Conservation (phyloP, 2,113 vertebrate genomes). For the Balaeniceps rex region DNA sequence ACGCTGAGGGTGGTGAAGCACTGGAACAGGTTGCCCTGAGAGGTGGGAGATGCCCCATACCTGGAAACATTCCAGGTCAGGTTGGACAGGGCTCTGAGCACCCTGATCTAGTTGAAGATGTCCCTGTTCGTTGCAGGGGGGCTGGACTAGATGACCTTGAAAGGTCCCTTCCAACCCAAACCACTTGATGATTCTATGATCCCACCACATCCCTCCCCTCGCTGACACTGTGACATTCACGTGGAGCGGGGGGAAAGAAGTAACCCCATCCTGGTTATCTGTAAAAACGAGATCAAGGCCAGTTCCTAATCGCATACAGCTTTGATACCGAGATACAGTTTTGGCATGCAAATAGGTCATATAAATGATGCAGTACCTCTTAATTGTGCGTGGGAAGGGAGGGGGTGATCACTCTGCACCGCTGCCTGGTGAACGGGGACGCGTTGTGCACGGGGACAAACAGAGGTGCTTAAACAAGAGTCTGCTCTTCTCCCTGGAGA, state of each 20-base stretch:
- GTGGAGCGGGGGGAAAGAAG: neutral
- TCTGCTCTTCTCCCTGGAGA: neutral
- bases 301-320: accelerated
- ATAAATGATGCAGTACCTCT: neutral
- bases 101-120: too few relatives aligned
- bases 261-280: neutral
- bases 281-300: neutral
- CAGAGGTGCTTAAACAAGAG: neutral
- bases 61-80: neutral
- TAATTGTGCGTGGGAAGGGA: neutral
- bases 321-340: neutral
- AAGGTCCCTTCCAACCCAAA: neutral
- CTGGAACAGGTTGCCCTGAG: neutral
- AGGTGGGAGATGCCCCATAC: neutral
- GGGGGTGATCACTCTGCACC: too few relatives aligned
- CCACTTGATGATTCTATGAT: neutral
- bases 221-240: too few relatives aligned
- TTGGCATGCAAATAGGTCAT: neutral
- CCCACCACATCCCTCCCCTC: neutral
- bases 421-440: neutral
- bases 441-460: neutral
- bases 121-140: neutral
- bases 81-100: neutral
- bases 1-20: accelerated
- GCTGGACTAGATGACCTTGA: neutral